phyloP scores from a whole-genome alignment of 1,140 invertebrate species.

The Plectus sambesii region DNA sequence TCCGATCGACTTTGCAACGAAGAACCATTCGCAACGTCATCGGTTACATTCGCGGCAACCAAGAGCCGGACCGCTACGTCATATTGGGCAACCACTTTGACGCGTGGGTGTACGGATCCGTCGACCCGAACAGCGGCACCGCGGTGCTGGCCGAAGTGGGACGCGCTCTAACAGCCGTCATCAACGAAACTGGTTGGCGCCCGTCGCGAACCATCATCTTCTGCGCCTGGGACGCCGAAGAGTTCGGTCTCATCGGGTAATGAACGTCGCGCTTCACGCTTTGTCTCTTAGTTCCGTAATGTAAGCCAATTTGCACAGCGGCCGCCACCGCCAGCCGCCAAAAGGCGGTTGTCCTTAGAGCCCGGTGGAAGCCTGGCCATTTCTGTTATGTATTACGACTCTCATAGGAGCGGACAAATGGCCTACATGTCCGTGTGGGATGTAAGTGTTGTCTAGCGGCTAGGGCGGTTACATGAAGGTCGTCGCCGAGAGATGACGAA shows the following conservation, averaged over 20 bases:
- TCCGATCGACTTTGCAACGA: slow-evolving; percentile 29
- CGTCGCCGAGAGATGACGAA: no score
- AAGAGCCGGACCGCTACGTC: slow-evolving; percentile 51
- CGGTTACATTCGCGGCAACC: slow-evolving; percentile 37
- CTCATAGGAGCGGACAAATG: no score
- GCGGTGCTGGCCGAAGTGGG: slow-evolving; percentile 52
- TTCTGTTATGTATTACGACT: no score
- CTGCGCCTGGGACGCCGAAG: slow-evolving; percentile 52
- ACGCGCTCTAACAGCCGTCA: slow-evolving; percentile 47
- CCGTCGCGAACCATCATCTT: slow-evolving; percentile 51
- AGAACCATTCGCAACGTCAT: slow-evolving; percentile 42
- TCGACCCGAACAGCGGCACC: slow-evolving; percentile 47
- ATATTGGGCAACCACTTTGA: slow-evolving; percentile 56
- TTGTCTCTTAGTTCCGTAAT: no score
- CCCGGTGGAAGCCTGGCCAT: no score
- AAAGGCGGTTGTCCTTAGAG: no score
- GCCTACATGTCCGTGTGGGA: no score
- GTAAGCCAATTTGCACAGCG: no score
- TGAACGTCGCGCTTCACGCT: no score
- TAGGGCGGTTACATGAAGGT: no score
- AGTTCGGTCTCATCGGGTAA: slow-evolving; percentile 50
- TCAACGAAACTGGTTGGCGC: slow-evolving; percentile 45
- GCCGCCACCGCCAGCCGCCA: no score
- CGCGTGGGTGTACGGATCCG: slow-evolving; percentile 51
- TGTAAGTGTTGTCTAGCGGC: no score